Conservation (phyloP, 2,888 invertebrate genomes). For the Iphiclides podalirius region DNA sequence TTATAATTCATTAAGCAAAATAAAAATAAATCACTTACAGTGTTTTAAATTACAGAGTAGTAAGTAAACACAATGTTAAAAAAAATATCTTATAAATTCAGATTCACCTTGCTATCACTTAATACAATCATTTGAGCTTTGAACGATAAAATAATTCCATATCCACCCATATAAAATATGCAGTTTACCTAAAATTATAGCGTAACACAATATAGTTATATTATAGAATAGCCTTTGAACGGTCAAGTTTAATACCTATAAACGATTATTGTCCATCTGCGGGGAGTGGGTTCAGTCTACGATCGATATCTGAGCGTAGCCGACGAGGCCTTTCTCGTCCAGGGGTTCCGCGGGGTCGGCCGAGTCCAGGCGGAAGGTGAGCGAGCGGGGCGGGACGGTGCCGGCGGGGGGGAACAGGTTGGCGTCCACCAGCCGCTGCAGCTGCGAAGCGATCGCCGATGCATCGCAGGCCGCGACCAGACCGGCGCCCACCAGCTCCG, state of each 20-base stretch:
- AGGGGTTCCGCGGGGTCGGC: constrained; percentile 83
- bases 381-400: constrained; percentile 82
- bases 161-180: constrained; percentile 60
- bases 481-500: constrained; percentile 98
- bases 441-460: constrained; percentile 93
- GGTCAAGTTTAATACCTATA: constrained; percentile 25
- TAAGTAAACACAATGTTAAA: constrained; percentile 58
- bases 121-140: constrained; percentile 65
- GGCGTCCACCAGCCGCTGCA: constrained; percentile 92
- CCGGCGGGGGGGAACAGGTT: constrained; percentile 60
- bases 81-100: constrained; percentile 61
- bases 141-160: constrained; percentile 55
- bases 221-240: constrained; percentile 31
- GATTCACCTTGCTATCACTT: constrained; percentile 58
- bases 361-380: constrained; percentile 91
- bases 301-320: constrained; percentile 98
- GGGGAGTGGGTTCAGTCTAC: constrained; percentile 82
- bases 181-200: constrained; percentile 46
- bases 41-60: constrained; percentile 50
- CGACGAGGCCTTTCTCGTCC: constrained; percentile 96
- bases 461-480: constrained; percentile 96
- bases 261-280: constrained; percentile 34
- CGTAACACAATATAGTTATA: constrained; percentile 30
- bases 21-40: constrained; percentile 49
- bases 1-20: constrained; percentile 20